Conservation (phyloP, 2,888 invertebrate genomes). For the Hypomecis punctinalis region DNA sequence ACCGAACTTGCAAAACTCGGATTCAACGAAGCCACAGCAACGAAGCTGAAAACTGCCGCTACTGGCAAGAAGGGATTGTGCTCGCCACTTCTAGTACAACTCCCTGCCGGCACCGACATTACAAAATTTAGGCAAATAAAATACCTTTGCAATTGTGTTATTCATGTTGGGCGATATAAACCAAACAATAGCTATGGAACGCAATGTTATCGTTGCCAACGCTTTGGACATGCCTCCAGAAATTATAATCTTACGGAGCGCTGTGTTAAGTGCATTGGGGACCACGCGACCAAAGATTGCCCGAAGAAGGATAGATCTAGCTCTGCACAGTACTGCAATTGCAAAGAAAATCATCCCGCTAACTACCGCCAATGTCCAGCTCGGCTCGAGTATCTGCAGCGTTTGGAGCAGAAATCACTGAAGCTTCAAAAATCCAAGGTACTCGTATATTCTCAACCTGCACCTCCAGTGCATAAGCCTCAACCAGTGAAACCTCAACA, state of each 20-base stretch:
- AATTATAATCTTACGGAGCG: slow-evolving; percentile 12
- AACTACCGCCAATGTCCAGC: slow-evolving; percentile 11
- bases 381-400: slow-evolving; percentile 2
- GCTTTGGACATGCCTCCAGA: slow-evolving; percentile 15
- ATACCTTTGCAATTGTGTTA: slow-evolving; percentile 8
- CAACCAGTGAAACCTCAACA: not conserved
- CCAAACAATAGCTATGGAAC: slow-evolving; percentile 7
- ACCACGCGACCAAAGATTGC: slow-evolving; percentile 13
- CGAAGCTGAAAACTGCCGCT: not conserved
- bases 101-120: slow-evolving; percentile 6
- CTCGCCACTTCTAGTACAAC: slow-evolving; percentile 10
- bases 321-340: slow-evolving; percentile 20
- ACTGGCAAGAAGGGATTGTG: not conserved
- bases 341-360: slow-evolving; percentile 15
- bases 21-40: not conserved
- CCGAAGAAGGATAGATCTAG: slow-evolving; percentile 10
- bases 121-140: slow-evolving; percentile 7
- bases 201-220: slow-evolving; percentile 21
- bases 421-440: not conserved
- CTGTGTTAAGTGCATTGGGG: slow-evolving; percentile 17
- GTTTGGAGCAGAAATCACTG: slow-evolving; percentile 1
- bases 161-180: slow-evolving; percentile 4
- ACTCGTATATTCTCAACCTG: not conserved
- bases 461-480: not conserved
- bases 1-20: slow-evolving; percentile 3